These are phyloP conservation scores for Iselma pallidipennis DNA, from an alignment of 2,888 invertebrate species.

Conservation along the genomic window DNA sequence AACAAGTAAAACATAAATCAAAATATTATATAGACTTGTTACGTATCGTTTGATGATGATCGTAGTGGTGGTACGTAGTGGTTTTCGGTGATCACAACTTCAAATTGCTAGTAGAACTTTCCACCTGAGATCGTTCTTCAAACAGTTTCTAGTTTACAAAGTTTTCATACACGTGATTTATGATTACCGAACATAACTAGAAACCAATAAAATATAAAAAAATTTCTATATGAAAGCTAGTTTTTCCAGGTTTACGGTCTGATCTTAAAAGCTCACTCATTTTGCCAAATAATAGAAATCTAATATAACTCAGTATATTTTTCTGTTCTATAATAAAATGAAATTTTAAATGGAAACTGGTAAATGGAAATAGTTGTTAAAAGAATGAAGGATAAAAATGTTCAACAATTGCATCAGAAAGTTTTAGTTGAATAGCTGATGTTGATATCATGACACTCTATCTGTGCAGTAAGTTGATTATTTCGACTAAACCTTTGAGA, in stretches of 20 bases:
- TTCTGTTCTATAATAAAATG: too few species aligned
- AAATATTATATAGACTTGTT: slow-evolving; percentile 4
- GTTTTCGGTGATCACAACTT: slow-evolving; percentile 14
- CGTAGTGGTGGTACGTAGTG: slow-evolving; percentile 1
- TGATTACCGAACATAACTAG: slow-evolving; percentile 10
- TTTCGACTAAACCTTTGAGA: slow-evolving; percentile 28
- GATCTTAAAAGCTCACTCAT: too few species aligned
- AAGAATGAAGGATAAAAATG: background rate
- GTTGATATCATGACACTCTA: slow-evolving; percentile 29
- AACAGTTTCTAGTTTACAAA: slow-evolving; percentile 13
- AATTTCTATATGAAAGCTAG: slow-evolving; percentile 6
- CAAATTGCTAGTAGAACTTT: slow-evolving; percentile 16
- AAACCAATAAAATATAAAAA: slow-evolving; percentile 18
- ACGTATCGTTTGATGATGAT: background rate
- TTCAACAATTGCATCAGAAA: background rate
- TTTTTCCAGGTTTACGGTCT: background rate
- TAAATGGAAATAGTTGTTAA: background rate
- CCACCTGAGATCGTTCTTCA: slow-evolving; percentile 21
- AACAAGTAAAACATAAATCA: slow-evolving; percentile 9
- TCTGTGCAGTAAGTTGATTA: slow-evolving; percentile 31
- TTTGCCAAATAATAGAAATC: too few species aligned
- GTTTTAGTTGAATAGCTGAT: slow-evolving; percentile 8
- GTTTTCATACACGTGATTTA: slow-evolving; percentile 19
- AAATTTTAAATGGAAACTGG: too few species aligned
- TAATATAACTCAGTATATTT: too few species aligned